A percentile compares a stretch with the other conserved stretches of the same genome.
Evolutionary conservation across 2,888 invertebrate species (phyloP).

Genomic region (Nudaria mundana): DNA sequence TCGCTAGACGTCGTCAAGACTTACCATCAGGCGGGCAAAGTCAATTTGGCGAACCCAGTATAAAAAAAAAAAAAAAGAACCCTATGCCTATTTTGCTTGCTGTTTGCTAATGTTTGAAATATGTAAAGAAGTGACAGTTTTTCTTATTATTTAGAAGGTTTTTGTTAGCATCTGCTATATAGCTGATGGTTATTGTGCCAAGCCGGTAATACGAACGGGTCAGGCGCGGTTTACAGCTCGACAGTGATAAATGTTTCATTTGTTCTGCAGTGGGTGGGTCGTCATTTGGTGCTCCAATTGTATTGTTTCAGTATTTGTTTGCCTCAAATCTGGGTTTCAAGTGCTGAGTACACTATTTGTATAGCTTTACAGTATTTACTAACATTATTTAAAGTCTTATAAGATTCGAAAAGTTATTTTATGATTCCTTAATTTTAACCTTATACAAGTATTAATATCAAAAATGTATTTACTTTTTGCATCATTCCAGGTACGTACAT

Average conservation of each 20-base stretch:
- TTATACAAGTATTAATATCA: too few species aligned
- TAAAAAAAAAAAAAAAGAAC: too few species aligned
- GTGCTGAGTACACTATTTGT: too few species aligned
- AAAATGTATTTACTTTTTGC: constrained; percentile 19
- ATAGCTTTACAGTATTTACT: too few species aligned
- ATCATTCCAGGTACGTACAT: constrained; percentile 29
- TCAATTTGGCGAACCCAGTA: too few species aligned
- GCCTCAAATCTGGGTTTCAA: constrained; percentile 10
- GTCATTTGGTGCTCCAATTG: constrained; percentile 52
- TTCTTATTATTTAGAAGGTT: constrained; percentile 33
- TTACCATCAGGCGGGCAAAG: too few species aligned
- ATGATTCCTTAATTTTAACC: too few species aligned
- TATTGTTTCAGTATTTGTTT: constrained; percentile 38
- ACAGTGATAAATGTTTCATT: constrained; percentile 77
- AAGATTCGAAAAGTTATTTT: too few species aligned
- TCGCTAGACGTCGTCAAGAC: too few species aligned
- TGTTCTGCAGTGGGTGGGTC: constrained; percentile 55
- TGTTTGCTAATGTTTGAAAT: constrained; percentile 29
- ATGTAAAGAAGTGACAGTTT: constrained; percentile 28
- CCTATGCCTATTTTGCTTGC: constrained; percentile 9
- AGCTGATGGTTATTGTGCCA: constrained; percentile 39
- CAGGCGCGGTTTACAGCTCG: constrained; percentile 50
- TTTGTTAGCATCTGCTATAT: constrained; percentile 35
- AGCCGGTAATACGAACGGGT: constrained; percentile 48
- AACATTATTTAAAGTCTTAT: too few species aligned